Conservation (phyloP, 1,140 invertebrate species). For the Achatina immaculata region DNA sequence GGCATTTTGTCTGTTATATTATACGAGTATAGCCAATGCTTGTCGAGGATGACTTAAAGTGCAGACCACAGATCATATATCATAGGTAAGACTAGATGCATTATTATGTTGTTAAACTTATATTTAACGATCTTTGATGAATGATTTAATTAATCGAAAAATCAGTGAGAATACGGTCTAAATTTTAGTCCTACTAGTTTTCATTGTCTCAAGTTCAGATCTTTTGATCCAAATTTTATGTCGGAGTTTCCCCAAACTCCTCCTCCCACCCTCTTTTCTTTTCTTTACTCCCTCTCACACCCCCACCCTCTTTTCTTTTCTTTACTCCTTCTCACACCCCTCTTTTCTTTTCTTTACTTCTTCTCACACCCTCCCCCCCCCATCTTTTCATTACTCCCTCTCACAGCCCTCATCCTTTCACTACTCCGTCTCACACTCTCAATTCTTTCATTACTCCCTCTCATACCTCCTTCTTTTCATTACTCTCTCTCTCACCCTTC, state of each 20-base stretch:
- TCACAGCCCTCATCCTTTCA: neutral
- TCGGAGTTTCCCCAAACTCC: neutral
- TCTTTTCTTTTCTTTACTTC: neutral
- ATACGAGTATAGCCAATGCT: too few relatives aligned
- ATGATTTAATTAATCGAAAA: too few relatives aligned
- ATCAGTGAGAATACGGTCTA: too few relatives aligned
- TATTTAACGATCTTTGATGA: too few relatives aligned
- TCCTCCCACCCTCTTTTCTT: neutral
- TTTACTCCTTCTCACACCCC: neutral
- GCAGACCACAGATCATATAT: too few relatives aligned
- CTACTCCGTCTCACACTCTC: neutral
- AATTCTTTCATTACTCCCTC: neutral
- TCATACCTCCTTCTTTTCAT: neutral
- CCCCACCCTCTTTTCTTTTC: neutral
- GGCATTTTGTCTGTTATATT: too few relatives aligned
- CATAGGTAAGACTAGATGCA: too few relatives aligned
- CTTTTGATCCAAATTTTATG: neutral
- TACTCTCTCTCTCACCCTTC: neutral
- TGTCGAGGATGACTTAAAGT: too few relatives aligned
- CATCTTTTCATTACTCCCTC: conserved; percentile 21
- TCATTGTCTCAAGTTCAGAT: too few relatives aligned
- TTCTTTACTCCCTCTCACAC: neutral
- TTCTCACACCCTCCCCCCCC: neutral
- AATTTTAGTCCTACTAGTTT: too few relatives aligned
- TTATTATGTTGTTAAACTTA: too few relatives aligned